phyloP scores from a whole-genome alignment of 1,140 invertebrate species.

The Coenobita brevimanus region DNA sequence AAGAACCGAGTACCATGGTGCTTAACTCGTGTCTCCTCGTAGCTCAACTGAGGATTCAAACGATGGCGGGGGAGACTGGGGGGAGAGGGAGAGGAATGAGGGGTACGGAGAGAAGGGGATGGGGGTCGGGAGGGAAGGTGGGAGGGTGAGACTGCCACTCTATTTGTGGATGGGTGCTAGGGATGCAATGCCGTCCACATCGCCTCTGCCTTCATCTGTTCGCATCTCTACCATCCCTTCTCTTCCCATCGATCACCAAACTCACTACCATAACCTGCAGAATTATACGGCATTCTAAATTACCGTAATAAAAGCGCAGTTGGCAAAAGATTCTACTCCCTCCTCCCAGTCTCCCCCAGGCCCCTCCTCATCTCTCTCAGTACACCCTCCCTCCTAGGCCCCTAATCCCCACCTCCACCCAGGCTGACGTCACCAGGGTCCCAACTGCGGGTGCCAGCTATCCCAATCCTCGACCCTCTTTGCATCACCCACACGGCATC shows the following conservation, averaged over 20 bases:
- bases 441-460: conserved; percentile 29
- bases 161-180: conserved; percentile 7
- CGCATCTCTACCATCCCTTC: neutral
- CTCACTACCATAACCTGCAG: no score
- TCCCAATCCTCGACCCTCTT: no score
- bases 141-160: conserved; percentile 30
- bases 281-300: neutral
- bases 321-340: conserved; percentile 30
- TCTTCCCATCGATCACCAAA: no score
- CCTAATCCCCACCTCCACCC: neutral
- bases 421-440: conserved; percentile 11
- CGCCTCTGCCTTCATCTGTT: neutral
- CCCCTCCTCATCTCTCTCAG: neutral
- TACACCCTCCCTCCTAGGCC: neutral
- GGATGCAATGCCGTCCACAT: neutral
- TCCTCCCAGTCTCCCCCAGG: neutral
- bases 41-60: conserved; percentile 45
- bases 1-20: neutral
- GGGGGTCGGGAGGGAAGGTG: neutral
- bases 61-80: conserved; percentile 41
- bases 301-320: conserved; percentile 32
- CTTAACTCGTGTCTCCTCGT: conserved; percentile 8
- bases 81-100: neutral
- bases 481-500: no score
- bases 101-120: conserved; percentile 29